phyloP scores from a whole-genome alignment of 2,888 invertebrate species.

The Andrena praecox region DNA sequence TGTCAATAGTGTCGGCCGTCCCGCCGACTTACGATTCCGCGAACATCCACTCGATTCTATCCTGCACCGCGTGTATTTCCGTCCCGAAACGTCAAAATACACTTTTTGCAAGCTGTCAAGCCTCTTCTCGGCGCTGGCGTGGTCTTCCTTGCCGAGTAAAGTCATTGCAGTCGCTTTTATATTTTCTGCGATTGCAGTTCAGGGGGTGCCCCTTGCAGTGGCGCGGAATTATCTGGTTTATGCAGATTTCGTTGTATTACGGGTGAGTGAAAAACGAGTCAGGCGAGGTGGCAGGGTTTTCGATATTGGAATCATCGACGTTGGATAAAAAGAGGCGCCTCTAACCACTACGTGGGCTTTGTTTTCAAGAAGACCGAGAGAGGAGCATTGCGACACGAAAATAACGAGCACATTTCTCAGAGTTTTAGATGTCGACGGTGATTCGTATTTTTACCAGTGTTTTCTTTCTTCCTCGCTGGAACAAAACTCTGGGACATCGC shows the following conservation, averaged over 20 bases:
- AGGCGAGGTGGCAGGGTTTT: background rate
- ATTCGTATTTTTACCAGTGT: background rate
- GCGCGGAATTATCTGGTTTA: too few species aligned
- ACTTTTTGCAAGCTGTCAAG: background rate
- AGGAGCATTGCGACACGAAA: background rate
- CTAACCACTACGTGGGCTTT: background rate
- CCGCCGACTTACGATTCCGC: constrained; percentile 34
- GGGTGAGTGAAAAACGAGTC: too few species aligned
- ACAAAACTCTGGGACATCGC: background rate
- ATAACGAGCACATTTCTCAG: background rate
- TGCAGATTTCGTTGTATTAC: too few species aligned
- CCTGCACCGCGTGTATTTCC: constrained; percentile 14
- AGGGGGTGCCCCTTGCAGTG: too few species aligned
- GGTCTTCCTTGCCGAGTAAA: too few species aligned
- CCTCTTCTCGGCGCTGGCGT: too few species aligned
- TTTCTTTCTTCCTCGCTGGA: background rate
- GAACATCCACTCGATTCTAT: background rate
- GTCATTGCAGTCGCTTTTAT: too few species aligned
- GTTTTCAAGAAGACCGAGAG: background rate
- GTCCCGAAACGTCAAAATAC: constrained; percentile 4
- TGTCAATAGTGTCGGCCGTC: constrained; percentile 26
- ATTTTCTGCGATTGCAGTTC: too few species aligned
- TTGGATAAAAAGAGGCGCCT: background rate
- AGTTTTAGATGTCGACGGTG: background rate
- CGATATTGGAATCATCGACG: background rate